Conservation (phyloP, 2,113 vertebrate genomes). For the Conger conger region DNA sequence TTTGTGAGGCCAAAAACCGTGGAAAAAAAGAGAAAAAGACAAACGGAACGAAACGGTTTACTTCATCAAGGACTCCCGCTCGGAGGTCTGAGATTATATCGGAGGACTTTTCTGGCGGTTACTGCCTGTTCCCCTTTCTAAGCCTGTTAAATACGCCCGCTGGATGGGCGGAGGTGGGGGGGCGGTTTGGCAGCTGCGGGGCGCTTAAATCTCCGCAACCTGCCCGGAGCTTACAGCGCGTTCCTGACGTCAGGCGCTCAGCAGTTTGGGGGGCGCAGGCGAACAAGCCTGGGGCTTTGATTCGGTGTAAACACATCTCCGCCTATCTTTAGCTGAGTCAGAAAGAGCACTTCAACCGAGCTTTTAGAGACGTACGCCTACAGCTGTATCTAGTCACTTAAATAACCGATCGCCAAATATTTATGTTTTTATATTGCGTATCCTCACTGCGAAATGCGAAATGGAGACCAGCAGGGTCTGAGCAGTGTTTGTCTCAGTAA, state of each 20-base stretch:
- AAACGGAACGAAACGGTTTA: background rate
- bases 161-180: too few species aligned
- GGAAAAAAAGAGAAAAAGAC: conserved; percentile 40
- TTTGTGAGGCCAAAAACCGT: conserved; percentile 67
- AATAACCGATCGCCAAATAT: too few species aligned
- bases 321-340: background rate
- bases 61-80: background rate
- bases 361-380: background rate
- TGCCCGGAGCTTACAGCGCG: too few species aligned
- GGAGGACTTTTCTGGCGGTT: background rate
- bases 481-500: background rate
- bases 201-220: too few species aligned
- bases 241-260: too few species aligned
- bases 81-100: background rate
- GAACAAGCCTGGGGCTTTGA: too few species aligned
- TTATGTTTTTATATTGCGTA: too few species aligned
- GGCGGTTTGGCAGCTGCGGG: too few species aligned
- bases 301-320: background rate
- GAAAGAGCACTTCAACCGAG: too few species aligned
- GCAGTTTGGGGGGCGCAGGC: too few species aligned
- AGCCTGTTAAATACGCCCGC: background rate
- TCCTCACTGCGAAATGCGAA: too few species aligned
- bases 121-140: background rate
- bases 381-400: too few species aligned
- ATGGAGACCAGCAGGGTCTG: background rate